phyloP scores from a whole-genome alignment of 2,113 vertebrate genomes.

The Sporophila hypoxantha region DNA sequence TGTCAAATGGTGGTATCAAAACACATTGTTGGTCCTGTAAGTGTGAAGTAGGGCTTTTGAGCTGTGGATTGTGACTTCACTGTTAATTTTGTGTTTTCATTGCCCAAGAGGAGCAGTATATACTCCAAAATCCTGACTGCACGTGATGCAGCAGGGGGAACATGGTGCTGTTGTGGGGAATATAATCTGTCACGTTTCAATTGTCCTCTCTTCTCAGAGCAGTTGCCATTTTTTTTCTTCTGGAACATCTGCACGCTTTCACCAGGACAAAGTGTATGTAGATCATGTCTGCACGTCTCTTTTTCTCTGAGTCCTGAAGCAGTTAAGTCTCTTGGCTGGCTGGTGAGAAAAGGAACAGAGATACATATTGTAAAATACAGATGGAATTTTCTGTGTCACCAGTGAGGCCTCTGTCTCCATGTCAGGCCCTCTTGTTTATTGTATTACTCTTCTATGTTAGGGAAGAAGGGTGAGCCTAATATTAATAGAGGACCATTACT shows the following conservation, averaged over 20 bases:
- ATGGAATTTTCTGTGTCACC: neutral
- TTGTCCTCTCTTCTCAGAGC: neutral
- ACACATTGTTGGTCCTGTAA: neutral
- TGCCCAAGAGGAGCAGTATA: neutral
- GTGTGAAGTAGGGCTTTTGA: neutral
- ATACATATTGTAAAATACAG: neutral
- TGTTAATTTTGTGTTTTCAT: neutral
- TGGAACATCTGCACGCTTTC: neutral
- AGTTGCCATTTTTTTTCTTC: neutral
- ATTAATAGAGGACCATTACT: neutral
- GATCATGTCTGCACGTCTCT: neutral
- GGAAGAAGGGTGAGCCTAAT: neutral
- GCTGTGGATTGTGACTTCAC: neutral
- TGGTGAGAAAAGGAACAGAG: neutral
- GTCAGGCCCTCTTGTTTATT: neutral
- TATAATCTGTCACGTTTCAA: neutral
- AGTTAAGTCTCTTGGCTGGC: neutral
- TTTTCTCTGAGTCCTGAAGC: neutral
- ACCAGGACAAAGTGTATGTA: neutral
- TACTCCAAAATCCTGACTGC: neutral
- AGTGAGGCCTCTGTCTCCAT: neutral
- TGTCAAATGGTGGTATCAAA: neutral
- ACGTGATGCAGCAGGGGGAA: neutral
- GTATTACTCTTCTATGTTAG: neutral
- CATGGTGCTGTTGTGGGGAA: accelerated